Base-by-base conservation (phyloP, 2,888 invertebrate species). In the Sepiola atlantica region DNA sequence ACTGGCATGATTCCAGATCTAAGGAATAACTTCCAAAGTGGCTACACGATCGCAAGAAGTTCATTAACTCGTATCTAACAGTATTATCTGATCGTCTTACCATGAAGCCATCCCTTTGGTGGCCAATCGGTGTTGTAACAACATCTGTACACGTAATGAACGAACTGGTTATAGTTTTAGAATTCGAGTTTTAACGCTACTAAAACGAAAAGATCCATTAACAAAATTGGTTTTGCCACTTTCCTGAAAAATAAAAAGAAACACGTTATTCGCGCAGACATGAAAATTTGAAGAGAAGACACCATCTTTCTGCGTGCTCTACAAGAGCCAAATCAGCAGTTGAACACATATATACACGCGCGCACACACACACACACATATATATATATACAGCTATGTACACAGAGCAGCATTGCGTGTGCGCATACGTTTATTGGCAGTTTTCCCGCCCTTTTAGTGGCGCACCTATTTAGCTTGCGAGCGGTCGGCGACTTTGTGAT, bases 211-310 rank as follows among this genome's bases (percentile, higher is more conserved):
- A 77, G 77, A 77, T 77, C 77, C 77, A 77, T 77, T 77, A 77
- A 77, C n/a, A 77, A 77, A 77, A 77, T 77, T 77, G 77, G 77
- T 77, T 77, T 77, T 77, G 77, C 77, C 16, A n/a, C n/a, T 77
- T 32, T 32, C n/a, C 4, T 77, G 77, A 77, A 77, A 45, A 45
- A 45, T 45, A 45, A 45, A 45, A 45, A 45, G 45, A 45, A 77
- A 77, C 77, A 77, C n/a, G n/a, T 77, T n/a, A 77, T n/a, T 77
- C n/a, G n/a, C 77, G 32, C 77, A 77, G 24, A n/a, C n/a, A n/a
- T 77, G 14, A 14, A 14, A 14, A 77, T 16, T 77, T 32, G 32
- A 32, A n/a, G 10, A n/a, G 0, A 21, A 61, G n/a, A 77, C 45
- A 8, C 45, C 45, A 32, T n/a, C n/a, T n/a, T 14, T 6, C 16